Base-by-base conservation (phyloP, 1,140 invertebrate genomes). In the Rhopalosiphum maidis region DNA sequence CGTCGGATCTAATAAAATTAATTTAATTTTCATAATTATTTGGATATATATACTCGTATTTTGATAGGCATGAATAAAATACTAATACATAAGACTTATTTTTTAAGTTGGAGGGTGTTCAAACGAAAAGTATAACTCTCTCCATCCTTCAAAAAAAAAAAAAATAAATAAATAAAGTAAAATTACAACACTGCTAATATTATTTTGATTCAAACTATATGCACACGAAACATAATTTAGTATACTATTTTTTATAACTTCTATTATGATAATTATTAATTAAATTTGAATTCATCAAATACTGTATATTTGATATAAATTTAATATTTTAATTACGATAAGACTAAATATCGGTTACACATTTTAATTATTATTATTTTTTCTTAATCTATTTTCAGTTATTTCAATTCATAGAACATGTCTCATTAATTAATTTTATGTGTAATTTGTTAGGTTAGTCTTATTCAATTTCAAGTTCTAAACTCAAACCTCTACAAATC, bases 401-500 rank as follows among this genome's bases (percentile, higher is more conserved):
- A 9, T 9, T 2, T 9, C 30, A 30, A 43, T 35, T 22, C 22
- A 51, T 46, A n/a, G 11, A 51, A 89, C 23, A 88, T 48, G 35
- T 51, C 21, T 37, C 23, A 30, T 60, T n/a, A 43, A 90, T 90
- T 41, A 43, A n/a, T 60, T 41, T 25, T 30, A 23, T 30, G 37
- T 60, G 41, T 43, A 60, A 90, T 90, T 90, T 43, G 30, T 68
- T 15, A 68, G 60, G 60, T 60, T 68, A 30, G 37, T 60, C 30
- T 90, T 90, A 41, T 23, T 23, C 41, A 90, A 46, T 48, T 60
- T 11, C 89, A 25, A 43, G 54, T 43, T 60, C 37, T 37, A 23
- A 55, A 9, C 37, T 60, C 35, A 60, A 60, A 60, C 89, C 89
- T 41, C 89, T n/a, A 90, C 89, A 90, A 90, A 90, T 90, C 54